These are phyloP conservation scores for Aurelia coerulea DNA, from an alignment of 30 jellyfish, hydroid and myxozoan species.

Conservation along the genomic window DNA sequence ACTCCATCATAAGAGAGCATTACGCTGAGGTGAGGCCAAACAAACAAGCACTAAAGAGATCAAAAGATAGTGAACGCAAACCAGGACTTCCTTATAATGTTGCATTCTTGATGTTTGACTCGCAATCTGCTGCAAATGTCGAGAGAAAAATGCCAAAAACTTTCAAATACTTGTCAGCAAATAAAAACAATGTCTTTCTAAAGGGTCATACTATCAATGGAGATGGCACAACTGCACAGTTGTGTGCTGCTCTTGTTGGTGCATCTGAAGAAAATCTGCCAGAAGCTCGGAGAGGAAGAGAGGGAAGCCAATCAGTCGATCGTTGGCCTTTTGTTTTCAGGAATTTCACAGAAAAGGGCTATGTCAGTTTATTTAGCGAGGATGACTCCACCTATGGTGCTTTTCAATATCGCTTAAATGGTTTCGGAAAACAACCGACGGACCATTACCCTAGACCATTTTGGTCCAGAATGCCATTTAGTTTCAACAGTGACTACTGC, in stretches of 20 bases:
- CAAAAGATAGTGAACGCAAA: not conserved
- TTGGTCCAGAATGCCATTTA: slow-evolving; percentile 37
- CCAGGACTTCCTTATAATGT: slow-evolving; percentile 24
- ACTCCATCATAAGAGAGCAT: slow-evolving; percentile 10
- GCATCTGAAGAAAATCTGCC: slow-evolving; percentile 68
- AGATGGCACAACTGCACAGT: slow-evolving; percentile 81
- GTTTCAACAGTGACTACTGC: not conserved
- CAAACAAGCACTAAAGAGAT: not conserved
- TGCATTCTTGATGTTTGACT: slow-evolving; percentile 50
- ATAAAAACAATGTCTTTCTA: slow-evolving; percentile 37
- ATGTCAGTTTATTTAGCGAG: slow-evolving; percentile 67
- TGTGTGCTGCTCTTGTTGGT: slow-evolving; percentile 70
- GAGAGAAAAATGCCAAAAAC: slow-evolving; percentile 47
- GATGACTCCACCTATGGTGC: slow-evolving; percentile 56
- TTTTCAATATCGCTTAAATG: slow-evolving; percentile 75
- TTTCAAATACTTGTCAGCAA: slow-evolving; percentile 21
- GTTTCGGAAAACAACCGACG: slow-evolving; percentile 74
- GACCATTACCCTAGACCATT: slow-evolving; percentile 79
- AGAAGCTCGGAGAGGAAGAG: slow-evolving; percentile 59
- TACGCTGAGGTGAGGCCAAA: not conserved
- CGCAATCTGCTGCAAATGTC: slow-evolving; percentile 54
- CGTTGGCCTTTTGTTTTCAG: slow-evolving; percentile 84
- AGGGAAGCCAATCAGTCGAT: slow-evolving; percentile 41
- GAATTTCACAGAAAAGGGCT: slow-evolving; percentile 59
- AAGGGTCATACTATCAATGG: slow-evolving; percentile 77